Evolutionary conservation across 2,113 vertebrate species (phyloP), one percentile per base, ranked within the genome.

Genomic region (Bos indicus): DNA sequence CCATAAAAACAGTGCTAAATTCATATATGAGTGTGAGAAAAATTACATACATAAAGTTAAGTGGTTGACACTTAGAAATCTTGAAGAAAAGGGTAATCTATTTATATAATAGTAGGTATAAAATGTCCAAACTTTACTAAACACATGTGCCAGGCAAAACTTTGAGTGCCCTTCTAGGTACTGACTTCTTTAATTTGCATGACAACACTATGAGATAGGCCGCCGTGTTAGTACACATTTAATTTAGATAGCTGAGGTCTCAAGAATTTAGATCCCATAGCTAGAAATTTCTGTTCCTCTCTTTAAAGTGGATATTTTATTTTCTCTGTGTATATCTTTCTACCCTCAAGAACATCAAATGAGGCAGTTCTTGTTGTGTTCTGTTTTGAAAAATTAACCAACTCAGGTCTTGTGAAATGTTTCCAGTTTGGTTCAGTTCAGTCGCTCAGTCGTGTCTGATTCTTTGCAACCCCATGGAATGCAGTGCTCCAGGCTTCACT

Each of bases 391-490:
- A 59, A 14, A 74, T 2, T 57, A 64, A 96, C 23, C 40, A 77
- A 16, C n/a, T 5, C 12, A 51, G 7, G 2, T 77, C 91, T 90
- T 51, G 21, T 59, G 10, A 14, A 71, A 71, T 36, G n/a, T 5
- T 19, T 36, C 21, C 5, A 23, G 48, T 25, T 30, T 0, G 52
- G 67, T 40, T 71, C n/a, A 36, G 9, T 36, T 71, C 67, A 71
- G 2, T 23, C 5, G 0, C n/a, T 23, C 19, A 40, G 19, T 40
- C 0, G 1, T 23, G n/a, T 40, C 67, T 71, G n/a, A 71, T 36
- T 71, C 67, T 23, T 6, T 71, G 67, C n/a, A 71, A 71, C n/a
- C n/a, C 9, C 2, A 36, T 12, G n/a, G 67, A 23, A 40, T 71
- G 67, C n/a, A 71, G 67, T 40, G 19, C 10, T 71, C 19, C n/a